Evolutionary conservation across 2,113 vertebrate genomes (phyloP).

Genomic region (Nestor notabilis): DNA sequence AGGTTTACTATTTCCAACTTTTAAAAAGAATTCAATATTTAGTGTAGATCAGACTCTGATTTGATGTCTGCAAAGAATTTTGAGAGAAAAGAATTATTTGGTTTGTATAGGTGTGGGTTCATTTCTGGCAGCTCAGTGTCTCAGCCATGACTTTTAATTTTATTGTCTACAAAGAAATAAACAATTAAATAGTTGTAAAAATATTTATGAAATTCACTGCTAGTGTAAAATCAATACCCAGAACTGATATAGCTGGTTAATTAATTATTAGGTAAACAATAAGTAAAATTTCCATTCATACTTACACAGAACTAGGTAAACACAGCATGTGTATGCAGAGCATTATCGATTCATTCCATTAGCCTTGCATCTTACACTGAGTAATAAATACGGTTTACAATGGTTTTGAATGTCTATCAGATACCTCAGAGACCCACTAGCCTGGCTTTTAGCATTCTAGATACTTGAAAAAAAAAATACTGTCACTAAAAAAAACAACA

Average conservation of each 20-base stretch:
- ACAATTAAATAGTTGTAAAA: background rate
- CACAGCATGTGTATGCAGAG: background rate
- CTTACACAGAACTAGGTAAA: background rate
- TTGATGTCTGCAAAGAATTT: background rate
- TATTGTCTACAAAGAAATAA: background rate
- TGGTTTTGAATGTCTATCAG: background rate
- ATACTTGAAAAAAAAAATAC: background rate
- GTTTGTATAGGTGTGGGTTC: background rate
- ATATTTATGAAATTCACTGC: background rate
- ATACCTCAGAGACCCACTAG: background rate
- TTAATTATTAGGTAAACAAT: conserved; percentile 11
- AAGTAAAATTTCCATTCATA: background rate
- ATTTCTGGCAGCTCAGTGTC: background rate
- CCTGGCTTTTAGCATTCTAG: background rate
- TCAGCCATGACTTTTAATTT: background rate
- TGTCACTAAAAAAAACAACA: background rate
- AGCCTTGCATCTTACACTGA: background rate
- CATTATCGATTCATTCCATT: background rate
- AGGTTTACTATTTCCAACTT: background rate
- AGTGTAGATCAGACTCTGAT: fast-evolving
- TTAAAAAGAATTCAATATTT: background rate
- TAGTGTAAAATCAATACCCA: background rate
- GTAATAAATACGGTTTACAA: background rate
- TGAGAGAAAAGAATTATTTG: background rate
- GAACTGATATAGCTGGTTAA: background rate